Evolutionary conservation across 2,888 invertebrate genomes (phyloP).

Genomic region (Pasiphila rectangulata): DNA sequence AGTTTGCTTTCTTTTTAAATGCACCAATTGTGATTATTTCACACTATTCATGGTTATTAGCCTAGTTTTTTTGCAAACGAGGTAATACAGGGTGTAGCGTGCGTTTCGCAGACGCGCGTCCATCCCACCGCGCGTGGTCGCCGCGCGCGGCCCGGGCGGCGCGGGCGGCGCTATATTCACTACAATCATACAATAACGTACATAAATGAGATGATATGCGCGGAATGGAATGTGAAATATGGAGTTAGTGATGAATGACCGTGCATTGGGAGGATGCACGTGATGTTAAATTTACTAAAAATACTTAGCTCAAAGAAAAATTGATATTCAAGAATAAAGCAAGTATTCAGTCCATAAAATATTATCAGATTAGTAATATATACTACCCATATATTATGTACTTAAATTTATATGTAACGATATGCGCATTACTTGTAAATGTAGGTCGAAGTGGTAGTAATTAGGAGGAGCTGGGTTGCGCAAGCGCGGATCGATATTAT

Average conservation of each 20-base stretch:
- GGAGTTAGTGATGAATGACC: slow-evolving; percentile 11
- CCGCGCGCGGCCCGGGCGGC: slow-evolving; percentile 8
- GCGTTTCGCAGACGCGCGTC: slow-evolving; percentile 60
- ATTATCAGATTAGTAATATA: no score
- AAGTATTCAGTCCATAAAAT: neutral
- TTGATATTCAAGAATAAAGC: neutral
- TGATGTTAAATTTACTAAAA: slow-evolving; percentile 1
- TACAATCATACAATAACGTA: slow-evolving; percentile 12
- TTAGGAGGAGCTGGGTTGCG: slow-evolving; percentile 46
- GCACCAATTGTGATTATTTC: slow-evolving; percentile 36
- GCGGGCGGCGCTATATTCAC: slow-evolving; percentile 12
- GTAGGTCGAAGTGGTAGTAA: slow-evolving; percentile 28
- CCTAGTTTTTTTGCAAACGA: slow-evolving; percentile 27
- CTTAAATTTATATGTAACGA: slow-evolving; percentile 10
- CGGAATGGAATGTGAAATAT: slow-evolving; percentile 11
- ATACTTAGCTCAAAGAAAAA: neutral
- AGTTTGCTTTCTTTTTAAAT: slow-evolving; percentile 40
- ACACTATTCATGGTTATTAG: slow-evolving; percentile 32
- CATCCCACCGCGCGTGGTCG: slow-evolving; percentile 36
- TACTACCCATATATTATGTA: no score
- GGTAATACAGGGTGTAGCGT: slow-evolving; percentile 19
- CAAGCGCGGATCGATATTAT: slow-evolving; percentile 56
- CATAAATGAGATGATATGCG: slow-evolving; percentile 10
- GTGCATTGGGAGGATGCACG: slow-evolving; percentile 7
- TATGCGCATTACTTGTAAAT: slow-evolving; percentile 13